Conservation (phyloP, 1,140 invertebrate genomes). For the Schlechtendalia chinensis region DNA sequence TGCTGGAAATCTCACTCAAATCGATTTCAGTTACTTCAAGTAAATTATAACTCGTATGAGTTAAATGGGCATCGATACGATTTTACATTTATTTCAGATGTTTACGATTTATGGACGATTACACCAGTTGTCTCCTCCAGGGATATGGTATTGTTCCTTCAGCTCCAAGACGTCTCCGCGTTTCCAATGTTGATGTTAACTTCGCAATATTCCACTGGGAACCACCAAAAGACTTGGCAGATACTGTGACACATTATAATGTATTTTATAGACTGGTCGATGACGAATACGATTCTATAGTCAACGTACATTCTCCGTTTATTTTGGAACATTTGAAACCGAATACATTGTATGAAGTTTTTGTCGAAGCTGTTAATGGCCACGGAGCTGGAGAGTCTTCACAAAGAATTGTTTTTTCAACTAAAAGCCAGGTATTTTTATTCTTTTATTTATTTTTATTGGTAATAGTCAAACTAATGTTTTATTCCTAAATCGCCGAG, state of each 20-base stretch:
- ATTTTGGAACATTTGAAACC: slow-evolving; percentile 72
- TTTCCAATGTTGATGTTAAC: slow-evolving; percentile 70
- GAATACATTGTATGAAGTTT: slow-evolving; percentile 76
- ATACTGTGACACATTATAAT: slow-evolving; percentile 59
- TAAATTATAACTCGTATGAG: slow-evolving; percentile 57
- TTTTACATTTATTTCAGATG: slow-evolving; percentile 61
- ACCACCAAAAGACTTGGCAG: slow-evolving; percentile 66
- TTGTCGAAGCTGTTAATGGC: slow-evolving; percentile 75
- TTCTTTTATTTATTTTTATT: background rate
- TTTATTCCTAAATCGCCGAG: background rate
- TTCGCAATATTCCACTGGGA: slow-evolving; percentile 79
- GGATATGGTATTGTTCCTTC: slow-evolving; percentile 78
- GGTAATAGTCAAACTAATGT: background rate
- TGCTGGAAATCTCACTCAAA: slow-evolving; percentile 71
- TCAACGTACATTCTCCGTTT: slow-evolving; percentile 63
- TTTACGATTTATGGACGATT: slow-evolving; percentile 74
- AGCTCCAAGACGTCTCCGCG: slow-evolving; percentile 65
- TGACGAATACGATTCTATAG: slow-evolving; percentile 45
- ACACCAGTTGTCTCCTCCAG: slow-evolving; percentile 76
- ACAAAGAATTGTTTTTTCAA: slow-evolving; percentile 71
- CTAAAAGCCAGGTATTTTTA: slow-evolving; percentile 61
- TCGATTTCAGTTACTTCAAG: slow-evolving; percentile 79
- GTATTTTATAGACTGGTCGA: slow-evolving; percentile 47
- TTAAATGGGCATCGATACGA: background rate
- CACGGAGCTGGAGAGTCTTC: slow-evolving; percentile 75